phyloP scores from a whole-genome alignment of 2,113 vertebrate species.

The Benitochromis conjunctus region DNA sequence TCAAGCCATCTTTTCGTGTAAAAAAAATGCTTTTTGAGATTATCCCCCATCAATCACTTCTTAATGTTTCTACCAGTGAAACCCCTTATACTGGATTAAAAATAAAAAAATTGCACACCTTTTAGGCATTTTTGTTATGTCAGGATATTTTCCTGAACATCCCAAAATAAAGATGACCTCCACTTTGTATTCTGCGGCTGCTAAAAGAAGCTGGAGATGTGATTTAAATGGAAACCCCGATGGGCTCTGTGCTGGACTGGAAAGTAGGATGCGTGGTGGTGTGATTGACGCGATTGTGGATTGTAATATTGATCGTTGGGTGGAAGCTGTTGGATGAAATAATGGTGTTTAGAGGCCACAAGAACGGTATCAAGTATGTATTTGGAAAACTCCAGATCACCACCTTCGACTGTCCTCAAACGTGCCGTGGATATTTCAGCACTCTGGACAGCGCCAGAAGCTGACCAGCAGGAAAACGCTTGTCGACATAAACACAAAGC shows the following conservation, averaged over 20 bases:
- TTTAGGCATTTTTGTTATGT: neutral
- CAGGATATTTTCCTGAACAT: neutral
- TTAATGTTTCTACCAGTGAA: slow-evolving; percentile 42
- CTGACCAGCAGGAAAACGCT: neutral
- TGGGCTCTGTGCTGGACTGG: slow-evolving; percentile 18
- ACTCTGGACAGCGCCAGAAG: slow-evolving; percentile 44
- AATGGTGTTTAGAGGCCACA: slow-evolving; percentile 56
- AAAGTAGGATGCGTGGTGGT: slow-evolving; percentile 25
- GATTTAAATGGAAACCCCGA: slow-evolving; percentile 44
- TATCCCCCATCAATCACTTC: slow-evolving; percentile 58
- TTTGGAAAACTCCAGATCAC: slow-evolving; percentile 32
- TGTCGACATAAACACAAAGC: neutral
- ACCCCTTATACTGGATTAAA: slow-evolving; percentile 13
- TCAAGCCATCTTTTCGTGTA: slow-evolving; percentile 58
- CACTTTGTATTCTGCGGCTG: neutral
- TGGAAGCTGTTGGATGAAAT: slow-evolving; percentile 64
- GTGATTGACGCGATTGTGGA: slow-evolving; percentile 62
- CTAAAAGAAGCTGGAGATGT: neutral
- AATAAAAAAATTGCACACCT: neutral
- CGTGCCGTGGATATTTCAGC: slow-evolving; percentile 24
- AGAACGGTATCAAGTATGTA: slow-evolving; percentile 45
- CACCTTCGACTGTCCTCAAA: slow-evolving; percentile 54
- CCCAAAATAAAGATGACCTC: neutral
- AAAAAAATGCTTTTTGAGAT: slow-evolving; percentile 49
- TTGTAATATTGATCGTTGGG: slow-evolving; percentile 69